A percentile compares a stretch with the other conserved stretches of the same genome.
These are phyloP conservation scores for Nudaria mundana DNA, from an alignment of 2,888 invertebrate genomes.

Conservation along the genomic window DNA sequence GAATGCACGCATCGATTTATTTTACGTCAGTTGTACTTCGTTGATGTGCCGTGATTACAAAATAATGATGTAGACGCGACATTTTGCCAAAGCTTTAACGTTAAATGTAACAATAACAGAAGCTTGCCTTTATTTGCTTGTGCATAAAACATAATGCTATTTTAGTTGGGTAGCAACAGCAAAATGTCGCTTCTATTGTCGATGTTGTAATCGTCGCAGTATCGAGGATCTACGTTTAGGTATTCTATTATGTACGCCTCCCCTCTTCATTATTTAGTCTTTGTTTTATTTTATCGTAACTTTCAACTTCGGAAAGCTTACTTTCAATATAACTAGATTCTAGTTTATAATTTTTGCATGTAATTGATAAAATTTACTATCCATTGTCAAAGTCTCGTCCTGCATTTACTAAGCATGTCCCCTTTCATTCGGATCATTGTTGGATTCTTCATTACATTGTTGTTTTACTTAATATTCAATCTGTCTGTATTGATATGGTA, in stretches of 20 bases:
- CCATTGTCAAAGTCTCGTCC: constrained; percentile 54
- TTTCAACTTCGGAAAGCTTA: constrained; percentile 34
- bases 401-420: constrained; percentile 63
- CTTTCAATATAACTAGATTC: constrained; percentile 30
- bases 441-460: constrained; percentile 47
- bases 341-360: constrained; percentile 54
- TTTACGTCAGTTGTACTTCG: constrained; percentile 62
- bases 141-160: not conserved
- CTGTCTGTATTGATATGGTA: constrained; percentile 39
- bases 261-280: constrained; percentile 48
- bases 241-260: constrained; percentile 53
- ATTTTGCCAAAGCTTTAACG: too few species aligned
- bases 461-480: constrained; percentile 38
- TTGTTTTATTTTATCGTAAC: constrained; percentile 50
- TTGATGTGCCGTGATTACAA: constrained; percentile 40
- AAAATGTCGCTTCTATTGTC: constrained; percentile 49
- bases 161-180: not conserved
- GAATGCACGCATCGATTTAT: constrained; percentile 77
- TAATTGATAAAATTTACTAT: constrained; percentile 34
- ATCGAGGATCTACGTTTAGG: constrained; percentile 44
- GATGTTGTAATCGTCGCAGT: constrained; percentile 36
- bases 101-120: not conserved
- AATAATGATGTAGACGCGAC: constrained; percentile 53
- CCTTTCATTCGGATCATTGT: constrained; percentile 48
- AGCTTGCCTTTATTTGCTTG: constrained; percentile 8